Conservation (phyloP, 1,140 invertebrate species). For the Drosophila bocqueti region DNA sequence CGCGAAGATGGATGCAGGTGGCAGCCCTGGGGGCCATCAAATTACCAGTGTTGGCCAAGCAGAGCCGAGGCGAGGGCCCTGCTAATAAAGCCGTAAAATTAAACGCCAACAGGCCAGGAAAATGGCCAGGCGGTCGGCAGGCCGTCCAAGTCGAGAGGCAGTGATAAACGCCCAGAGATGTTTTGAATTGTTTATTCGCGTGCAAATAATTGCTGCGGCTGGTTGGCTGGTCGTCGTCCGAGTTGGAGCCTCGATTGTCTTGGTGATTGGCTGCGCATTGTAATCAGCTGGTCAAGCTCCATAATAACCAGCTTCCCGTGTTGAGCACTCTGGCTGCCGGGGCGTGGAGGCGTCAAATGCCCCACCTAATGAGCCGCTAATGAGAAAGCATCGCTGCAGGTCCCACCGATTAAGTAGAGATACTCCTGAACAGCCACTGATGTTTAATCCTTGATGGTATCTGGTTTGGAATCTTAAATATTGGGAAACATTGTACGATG, state of each 20-base stretch:
- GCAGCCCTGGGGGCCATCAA: constrained; percentile 71
- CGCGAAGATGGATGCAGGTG: constrained; percentile 34
- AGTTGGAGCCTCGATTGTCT: constrained; percentile 26
- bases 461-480: not conserved
- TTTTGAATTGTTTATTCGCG: constrained; percentile 80
- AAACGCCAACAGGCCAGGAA: constrained; percentile 63
- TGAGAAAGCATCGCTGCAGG: constrained; percentile 66
- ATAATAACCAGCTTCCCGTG: constrained; percentile 51
- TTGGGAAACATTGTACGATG: constrained; percentile 16
- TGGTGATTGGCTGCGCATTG: constrained; percentile 61
- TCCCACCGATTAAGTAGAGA: constrained; percentile 17
- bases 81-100: constrained; percentile 83
- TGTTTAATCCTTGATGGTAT: constrained; percentile 7
- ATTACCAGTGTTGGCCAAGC: constrained; percentile 53
- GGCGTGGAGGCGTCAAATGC: constrained; percentile 72
- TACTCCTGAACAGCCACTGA: not conserved
- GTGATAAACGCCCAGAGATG: constrained; percentile 77
- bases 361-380: constrained; percentile 75
- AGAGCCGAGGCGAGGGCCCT: constrained; percentile 32
- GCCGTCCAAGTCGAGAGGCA: constrained; percentile 34
- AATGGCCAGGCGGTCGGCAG: constrained; percentile 18
- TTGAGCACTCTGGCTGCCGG: constrained; percentile 35
- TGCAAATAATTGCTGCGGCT: constrained; percentile 70
- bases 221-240: constrained; percentile 1
- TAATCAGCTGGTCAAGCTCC: constrained; percentile 59